Evolutionary conservation across 1,140 invertebrate genomes (phyloP).

Genomic region (Idris sp.): DNA sequence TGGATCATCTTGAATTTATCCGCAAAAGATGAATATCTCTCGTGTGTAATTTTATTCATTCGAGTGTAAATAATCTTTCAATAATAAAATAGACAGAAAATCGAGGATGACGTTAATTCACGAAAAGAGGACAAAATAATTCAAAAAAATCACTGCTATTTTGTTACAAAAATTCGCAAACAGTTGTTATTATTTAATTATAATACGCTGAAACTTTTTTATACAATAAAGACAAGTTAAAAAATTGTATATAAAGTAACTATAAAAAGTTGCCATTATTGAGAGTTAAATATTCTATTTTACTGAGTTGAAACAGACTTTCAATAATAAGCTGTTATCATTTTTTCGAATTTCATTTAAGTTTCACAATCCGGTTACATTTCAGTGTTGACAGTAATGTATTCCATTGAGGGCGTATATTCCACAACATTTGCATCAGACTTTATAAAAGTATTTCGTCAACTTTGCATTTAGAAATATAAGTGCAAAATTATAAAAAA

Average conservation of each 20-base stretch:
- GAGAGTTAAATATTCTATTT: background rate
- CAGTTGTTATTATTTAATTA: no score
- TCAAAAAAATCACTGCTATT: slow-evolving; percentile 6
- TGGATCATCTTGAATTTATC: slow-evolving; percentile 35
- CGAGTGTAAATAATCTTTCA: slow-evolving; percentile 11
- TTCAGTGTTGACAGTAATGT: slow-evolving; percentile 46
- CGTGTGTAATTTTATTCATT: slow-evolving; percentile 45
- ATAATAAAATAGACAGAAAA: slow-evolving; percentile 24
- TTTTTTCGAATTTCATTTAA: slow-evolving; percentile 42
- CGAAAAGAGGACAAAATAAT: no score
- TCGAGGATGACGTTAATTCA: slow-evolving; percentile 30
- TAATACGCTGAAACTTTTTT: no score
- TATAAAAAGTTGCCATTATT: no score
- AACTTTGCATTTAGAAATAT: slow-evolving; percentile 2
- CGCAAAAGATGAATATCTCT: slow-evolving; percentile 41
- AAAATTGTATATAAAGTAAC: no score
- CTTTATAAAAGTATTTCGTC: slow-evolving; percentile 33
- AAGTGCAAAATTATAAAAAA: slow-evolving; percentile 15
- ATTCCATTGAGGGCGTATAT: slow-evolving; percentile 38
- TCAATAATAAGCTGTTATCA: slow-evolving; percentile 26
- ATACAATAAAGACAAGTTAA: no score
- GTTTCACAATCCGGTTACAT: slow-evolving; percentile 43
- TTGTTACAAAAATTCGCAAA: no score
- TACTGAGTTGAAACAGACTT: slow-evolving; percentile 1
- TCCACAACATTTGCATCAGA: slow-evolving; percentile 41